phyloP scores from a whole-genome alignment of 2,797 vertebrate species.

The Simalia tracyae region DNA sequence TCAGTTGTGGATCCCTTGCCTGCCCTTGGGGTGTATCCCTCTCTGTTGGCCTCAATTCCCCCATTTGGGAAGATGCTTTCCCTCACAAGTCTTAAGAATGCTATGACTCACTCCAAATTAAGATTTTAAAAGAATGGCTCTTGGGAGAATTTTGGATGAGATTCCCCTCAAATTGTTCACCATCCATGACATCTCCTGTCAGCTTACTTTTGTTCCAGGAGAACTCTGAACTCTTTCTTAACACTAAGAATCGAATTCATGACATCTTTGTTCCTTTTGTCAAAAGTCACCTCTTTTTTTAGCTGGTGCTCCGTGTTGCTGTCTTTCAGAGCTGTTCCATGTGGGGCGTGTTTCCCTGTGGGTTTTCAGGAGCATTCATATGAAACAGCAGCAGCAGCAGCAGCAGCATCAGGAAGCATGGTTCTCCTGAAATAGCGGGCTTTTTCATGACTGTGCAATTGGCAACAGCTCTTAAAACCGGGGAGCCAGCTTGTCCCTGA shows the following conservation, averaged over 20 bases:
- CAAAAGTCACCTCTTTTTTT: slow-evolving; percentile 12
- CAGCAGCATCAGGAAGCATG: background rate
- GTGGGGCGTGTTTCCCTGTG: background rate
- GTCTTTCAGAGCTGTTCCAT: background rate
- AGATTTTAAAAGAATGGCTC: background rate
- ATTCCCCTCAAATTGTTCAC: background rate
- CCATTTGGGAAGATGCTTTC: background rate
- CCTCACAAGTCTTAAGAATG: background rate
- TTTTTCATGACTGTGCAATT: background rate
- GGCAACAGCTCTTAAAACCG: background rate
- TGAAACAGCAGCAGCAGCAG: background rate
- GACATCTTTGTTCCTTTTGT: slow-evolving; percentile 10
- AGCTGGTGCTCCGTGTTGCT: background rate
- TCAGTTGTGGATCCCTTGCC: background rate
- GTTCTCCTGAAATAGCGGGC: background rate
- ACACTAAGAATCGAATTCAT: slow-evolving; percentile 11
- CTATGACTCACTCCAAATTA: background rate
- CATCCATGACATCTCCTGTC: background rate
- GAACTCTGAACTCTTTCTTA: background rate
- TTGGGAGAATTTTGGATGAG: background rate
- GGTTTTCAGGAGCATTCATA: background rate
- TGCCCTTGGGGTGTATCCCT: too few relatives aligned
- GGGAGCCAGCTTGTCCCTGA: background rate
- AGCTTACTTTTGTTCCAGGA: slow-evolving; percentile 1
- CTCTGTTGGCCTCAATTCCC: background rate